phyloP scores from a whole-genome alignment of 2,888 invertebrate genomes.

The Drosophila sordidapex region DNA sequence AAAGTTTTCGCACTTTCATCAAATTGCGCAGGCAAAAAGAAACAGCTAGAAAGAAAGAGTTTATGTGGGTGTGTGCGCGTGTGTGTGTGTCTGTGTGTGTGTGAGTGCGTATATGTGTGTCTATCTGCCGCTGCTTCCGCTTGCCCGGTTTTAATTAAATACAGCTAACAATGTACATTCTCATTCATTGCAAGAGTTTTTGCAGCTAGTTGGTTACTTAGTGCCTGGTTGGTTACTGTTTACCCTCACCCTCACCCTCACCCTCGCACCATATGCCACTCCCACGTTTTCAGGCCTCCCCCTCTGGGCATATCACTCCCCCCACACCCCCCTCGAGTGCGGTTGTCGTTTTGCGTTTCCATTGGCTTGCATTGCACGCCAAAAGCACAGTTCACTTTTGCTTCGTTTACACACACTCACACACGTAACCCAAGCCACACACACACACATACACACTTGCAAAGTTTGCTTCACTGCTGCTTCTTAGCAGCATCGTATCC shows the following conservation, averaged over 20 bases:
- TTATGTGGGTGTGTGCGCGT: background rate
- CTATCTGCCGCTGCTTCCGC: slow-evolving; percentile 16
- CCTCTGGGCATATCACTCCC: background rate
- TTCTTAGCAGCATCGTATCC: slow-evolving; percentile 2
- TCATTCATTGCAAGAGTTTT: slow-evolving; percentile 66
- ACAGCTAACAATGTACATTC: slow-evolving; percentile 71
- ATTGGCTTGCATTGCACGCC: slow-evolving; percentile 35
- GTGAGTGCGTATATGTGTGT: slow-evolving; percentile 2
- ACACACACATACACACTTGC: slow-evolving; percentile 3
- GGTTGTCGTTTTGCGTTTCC: slow-evolving; percentile 40
- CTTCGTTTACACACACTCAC: background rate
- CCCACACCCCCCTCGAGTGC: slow-evolving; percentile 5
- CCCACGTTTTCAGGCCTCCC: background rate
- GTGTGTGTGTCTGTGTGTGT: background rate
- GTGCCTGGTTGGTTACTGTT: slow-evolving; percentile 32
- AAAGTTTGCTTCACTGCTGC: slow-evolving; percentile 1
- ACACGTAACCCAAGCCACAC: background rate
- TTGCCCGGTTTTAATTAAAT: slow-evolving; percentile 61
- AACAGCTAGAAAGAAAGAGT: background rate
- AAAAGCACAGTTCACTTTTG: slow-evolving; percentile 20
- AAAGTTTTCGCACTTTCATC: slow-evolving; percentile 54
- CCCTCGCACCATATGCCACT: background rate
- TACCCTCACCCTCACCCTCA: background rate
- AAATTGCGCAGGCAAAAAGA: slow-evolving; percentile 44
- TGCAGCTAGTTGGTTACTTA: slow-evolving; percentile 69